Conservation (phyloP, 2,888 invertebrate species). For the Protodeltote pygarga region DNA sequence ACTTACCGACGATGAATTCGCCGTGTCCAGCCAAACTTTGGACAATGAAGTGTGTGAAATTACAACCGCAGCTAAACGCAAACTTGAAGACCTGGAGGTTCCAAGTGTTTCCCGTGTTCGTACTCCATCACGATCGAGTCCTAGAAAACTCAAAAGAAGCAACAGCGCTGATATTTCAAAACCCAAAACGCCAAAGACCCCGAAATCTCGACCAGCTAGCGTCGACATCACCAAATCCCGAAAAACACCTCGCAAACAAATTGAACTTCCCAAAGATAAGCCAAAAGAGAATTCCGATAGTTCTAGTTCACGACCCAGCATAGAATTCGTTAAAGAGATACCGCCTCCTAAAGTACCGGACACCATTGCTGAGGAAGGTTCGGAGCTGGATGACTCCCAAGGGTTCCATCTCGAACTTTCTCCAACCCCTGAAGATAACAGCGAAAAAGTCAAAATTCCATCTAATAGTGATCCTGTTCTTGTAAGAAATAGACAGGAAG, state of each 20-base stretch:
- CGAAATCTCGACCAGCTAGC: constrained; percentile 74
- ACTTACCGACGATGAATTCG: constrained; percentile 56
- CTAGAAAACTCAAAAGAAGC: constrained; percentile 73
- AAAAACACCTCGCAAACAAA: constrained; percentile 63
- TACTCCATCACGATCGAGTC: constrained; percentile 71
- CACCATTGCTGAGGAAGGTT: constrained; percentile 67
- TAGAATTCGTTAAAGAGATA: constrained; percentile 68
- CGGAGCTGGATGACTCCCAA: constrained; percentile 78
- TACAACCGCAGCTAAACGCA: constrained; percentile 61
- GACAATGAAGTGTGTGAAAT: constrained; percentile 78
- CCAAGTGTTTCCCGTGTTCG: constrained; percentile 71
- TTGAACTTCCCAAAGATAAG: constrained; percentile 48
- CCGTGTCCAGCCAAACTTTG: constrained; percentile 65
- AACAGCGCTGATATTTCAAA: constrained; percentile 72
- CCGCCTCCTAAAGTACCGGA: constrained; percentile 61
- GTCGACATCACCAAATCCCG: constrained; percentile 66
- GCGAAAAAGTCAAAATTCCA: constrained; percentile 43
- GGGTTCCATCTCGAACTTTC: constrained; percentile 74
- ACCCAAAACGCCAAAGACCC: constrained; percentile 73
- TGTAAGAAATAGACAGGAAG: constrained; percentile 64
- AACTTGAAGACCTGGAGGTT: constrained; percentile 57
- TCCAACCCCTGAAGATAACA: constrained; percentile 61
- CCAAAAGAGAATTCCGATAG: constrained; percentile 48
- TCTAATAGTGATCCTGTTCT: constrained; percentile 69
- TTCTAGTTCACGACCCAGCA: constrained; percentile 61